Conservation (phyloP, 2,797 vertebrate species). For the Sparus aurata region DNA sequence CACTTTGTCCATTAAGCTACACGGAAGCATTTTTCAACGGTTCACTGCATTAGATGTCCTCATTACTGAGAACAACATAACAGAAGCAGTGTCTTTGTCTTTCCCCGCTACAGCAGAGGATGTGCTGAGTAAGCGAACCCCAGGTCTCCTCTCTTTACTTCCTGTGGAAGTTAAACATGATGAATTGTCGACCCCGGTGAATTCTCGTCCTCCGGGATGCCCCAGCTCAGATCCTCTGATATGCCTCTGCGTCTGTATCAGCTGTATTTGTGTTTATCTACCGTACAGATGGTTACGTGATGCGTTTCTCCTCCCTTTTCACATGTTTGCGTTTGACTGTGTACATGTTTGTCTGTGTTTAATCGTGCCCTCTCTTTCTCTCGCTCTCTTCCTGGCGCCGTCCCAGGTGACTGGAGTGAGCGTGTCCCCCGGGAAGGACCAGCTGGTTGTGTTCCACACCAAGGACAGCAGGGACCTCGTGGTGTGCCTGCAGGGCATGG, state of each 20-base stretch:
- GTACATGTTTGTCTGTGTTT: constrained; percentile 34
- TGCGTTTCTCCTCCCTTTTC: not conserved
- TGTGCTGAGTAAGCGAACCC: not conserved
- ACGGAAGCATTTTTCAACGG: not conserved
- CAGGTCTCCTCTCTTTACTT: not conserved
- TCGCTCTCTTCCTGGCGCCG: constrained; percentile 25
- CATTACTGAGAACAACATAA: not conserved
- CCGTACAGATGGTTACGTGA: not conserved
- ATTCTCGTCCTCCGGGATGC: not conserved
- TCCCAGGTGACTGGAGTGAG: constrained; percentile 95
- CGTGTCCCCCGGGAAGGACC: constrained; percentile 96
- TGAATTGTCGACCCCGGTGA: not conserved
- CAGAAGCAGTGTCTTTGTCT: not conserved
- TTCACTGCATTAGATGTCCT: not conserved
- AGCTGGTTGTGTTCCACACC: constrained; percentile 97
- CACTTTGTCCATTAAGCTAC: not conserved
- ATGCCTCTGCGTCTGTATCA: not conserved
- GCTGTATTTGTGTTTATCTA: not conserved
- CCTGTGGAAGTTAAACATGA: constrained; percentile 4
- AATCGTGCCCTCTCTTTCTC: constrained; percentile 26
- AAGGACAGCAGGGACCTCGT: constrained; percentile 97
- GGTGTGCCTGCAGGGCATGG: constrained; percentile 93
- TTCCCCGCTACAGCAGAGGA: not conserved
- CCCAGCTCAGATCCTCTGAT: not conserved
- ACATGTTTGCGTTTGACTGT: constrained; percentile 19